Percentiles rank a stretch among this genome's conserved stretches.
Conservation (phyloP, 2,888 invertebrate genomes). For the Andricus curvator region DNA sequence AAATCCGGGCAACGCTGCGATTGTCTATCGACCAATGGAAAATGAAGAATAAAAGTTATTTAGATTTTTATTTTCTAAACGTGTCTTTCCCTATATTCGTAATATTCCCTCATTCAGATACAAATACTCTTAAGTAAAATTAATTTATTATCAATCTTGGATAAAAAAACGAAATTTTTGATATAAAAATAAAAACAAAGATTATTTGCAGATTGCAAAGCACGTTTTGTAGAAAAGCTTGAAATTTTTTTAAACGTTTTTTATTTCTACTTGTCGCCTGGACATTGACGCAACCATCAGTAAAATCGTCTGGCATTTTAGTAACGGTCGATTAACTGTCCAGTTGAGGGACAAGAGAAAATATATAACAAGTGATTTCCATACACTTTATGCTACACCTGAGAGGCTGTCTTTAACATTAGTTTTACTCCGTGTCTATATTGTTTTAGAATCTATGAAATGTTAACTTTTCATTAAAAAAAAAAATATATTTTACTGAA, state of each 20-base stretch:
- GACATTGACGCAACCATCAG: background rate
- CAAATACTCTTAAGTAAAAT: too few relatives aligned
- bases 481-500: background rate
- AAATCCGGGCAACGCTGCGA: too few relatives aligned
- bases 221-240: too few relatives aligned
- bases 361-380: constrained; percentile 12
- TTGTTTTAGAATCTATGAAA: background rate
- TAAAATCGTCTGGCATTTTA: background rate
- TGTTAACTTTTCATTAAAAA: background rate
- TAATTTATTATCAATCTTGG: too few relatives aligned
- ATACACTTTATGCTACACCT: background rate
- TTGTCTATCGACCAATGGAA: too few relatives aligned
- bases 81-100: too few relatives aligned
- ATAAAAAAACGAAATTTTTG: too few relatives aligned
- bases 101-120: too few relatives aligned
- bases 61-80: too few relatives aligned
- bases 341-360: background rate
- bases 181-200: too few relatives aligned
- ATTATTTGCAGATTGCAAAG: too few relatives aligned
- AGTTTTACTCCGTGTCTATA: background rate
- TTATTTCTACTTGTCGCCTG: background rate
- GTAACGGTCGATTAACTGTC: constrained; percentile 10
- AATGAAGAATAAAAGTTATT: too few relatives aligned
- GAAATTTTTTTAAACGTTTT: background rate
- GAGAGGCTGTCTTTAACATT: background rate